These are phyloP conservation scores for Ceratitis capitata DNA, from an alignment of 1,140 invertebrate species.

Conservation along the genomic window DNA sequence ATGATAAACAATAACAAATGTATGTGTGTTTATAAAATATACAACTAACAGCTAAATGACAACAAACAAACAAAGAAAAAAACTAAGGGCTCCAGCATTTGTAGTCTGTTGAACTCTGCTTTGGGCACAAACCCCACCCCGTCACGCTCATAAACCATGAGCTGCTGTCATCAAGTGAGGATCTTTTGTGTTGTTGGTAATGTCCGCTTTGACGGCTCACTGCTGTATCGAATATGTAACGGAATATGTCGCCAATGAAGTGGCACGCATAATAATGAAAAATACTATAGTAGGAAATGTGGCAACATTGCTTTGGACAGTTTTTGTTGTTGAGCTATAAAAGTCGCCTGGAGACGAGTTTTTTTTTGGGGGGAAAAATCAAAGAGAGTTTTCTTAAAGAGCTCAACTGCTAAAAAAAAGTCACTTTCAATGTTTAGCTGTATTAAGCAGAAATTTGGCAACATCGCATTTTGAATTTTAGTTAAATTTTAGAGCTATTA, in stretches of 20 bases:
- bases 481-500: no score
- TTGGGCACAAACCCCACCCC: background rate
- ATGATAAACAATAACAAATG: constrained; percentile 31
- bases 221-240: background rate
- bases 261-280: no score
- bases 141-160: background rate
- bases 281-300: no score
- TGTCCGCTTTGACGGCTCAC: background rate
- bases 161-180: background rate
- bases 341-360: no score
- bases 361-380: no score
- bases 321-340: no score
- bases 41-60: background rate
- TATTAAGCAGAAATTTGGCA: no score
- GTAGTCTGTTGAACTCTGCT: constrained; percentile 21
- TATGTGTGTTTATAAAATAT: background rate
- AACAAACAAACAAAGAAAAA: background rate
- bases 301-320: no score
- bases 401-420: no score
- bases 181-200: background rate
- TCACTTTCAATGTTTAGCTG: no score
- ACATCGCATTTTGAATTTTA: no score
- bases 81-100: background rate
- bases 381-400: no score
- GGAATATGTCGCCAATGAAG: background rate